Base-by-base conservation (phyloP, 2,888 invertebrate genomes). In the Xylophagus ater region DNA sequence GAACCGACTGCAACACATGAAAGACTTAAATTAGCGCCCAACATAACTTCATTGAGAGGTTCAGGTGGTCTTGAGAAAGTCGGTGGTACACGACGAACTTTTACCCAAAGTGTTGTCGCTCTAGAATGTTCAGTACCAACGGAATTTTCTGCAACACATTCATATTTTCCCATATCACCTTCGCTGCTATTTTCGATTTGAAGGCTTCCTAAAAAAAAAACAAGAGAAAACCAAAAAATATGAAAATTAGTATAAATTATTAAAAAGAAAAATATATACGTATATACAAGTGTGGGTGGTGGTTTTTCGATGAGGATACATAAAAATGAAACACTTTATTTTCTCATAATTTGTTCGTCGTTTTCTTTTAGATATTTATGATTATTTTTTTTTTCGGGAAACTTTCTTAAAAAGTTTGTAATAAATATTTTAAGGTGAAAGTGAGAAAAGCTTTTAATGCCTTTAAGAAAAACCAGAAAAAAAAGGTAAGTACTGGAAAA, bases 1-100 rank as follows among this genome's bases (percentile, higher is more conserved):
- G 96, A 90, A 14, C 98, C 97, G 20, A 90, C 87, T 8, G 97
- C 97, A 39, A 94, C 92, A 64, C 98, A 98, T 41, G 92, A 92
- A 49, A 98, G 70, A 62, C 90, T 96, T 51, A 96, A 71, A 58
- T 83, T 82, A 1, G 85, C 83, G 10, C 93, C 93, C 34, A 93
- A 72, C 77, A 87, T 88, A 37, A 97, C 93, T 59, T 93, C 90
- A 49, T 80, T 84, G 35, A 81, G 67, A 9, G 79, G 70, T 28
- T 86, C 82, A 43, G 96, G 93, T 14, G 86, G 87, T 47, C 88
- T 86, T 10, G 94, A 89, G 67, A 98, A 98, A 57, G 87, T 86
- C 0, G 97, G 97, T 4, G 93, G 81, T 5, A 97, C 93, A 47
- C 94, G 76, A 46, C 97, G 81, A 45, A 93, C 96, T 84, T 89